These are phyloP conservation scores for Geophilus truncorum DNA, from an alignment of 2,888 invertebrate genomes.

Conservation along the genomic window DNA sequence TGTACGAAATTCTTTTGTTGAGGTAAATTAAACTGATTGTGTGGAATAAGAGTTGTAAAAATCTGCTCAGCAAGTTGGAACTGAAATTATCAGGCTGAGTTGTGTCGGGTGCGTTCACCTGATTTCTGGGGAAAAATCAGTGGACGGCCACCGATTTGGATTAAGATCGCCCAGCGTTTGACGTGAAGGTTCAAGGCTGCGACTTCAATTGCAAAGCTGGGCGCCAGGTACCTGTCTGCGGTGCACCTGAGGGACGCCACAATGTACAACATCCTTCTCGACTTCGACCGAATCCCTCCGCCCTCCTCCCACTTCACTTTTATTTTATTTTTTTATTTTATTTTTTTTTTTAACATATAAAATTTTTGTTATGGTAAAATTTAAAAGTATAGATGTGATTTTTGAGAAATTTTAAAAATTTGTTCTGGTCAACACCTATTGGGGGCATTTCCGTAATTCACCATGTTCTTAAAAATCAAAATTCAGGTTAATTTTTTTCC, in stretches of 20 bases:
- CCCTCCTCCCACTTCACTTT: background rate
- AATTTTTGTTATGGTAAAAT: too few relatives aligned
- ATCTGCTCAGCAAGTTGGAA: background rate
- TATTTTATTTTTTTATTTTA: too few relatives aligned
- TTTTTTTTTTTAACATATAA: too few relatives aligned
- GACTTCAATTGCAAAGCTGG: background rate
- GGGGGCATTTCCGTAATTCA: background rate
- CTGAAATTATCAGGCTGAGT: background rate
- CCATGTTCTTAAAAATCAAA: background rate
- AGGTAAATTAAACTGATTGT: background rate
- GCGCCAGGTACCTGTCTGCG: constrained; percentile 10
- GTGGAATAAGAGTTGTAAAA: background rate
- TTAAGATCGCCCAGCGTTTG: background rate
- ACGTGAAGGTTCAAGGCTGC: background rate
- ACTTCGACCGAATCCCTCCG: background rate
- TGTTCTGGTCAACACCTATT: background rate
- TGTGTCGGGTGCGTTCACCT: background rate
- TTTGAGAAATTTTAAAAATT: background rate
- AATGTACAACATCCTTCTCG: background rate
- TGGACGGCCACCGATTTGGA: background rate
- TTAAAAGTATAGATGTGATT: background rate
- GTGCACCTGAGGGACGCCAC: background rate
- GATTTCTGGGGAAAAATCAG: background rate
- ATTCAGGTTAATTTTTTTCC: background rate
- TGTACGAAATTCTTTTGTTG: background rate